Base-by-base conservation (phyloP, 1,140 invertebrate genomes). In the Lerema accius region DNA sequence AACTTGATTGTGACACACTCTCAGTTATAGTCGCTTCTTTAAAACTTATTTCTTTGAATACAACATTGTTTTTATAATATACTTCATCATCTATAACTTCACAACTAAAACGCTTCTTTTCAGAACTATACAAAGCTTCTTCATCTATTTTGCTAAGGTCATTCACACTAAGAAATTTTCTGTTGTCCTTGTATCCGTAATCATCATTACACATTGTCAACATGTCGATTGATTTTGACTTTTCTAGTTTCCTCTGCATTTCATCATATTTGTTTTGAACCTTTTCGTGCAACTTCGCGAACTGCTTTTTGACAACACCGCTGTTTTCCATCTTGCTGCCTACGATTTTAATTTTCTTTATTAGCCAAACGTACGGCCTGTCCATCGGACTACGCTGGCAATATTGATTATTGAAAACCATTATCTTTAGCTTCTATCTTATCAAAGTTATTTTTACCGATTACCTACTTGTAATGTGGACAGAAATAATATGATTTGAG, bases 231-330 rank as follows among this genome's bases (percentile, higher is more conserved):
- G 85, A 86, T 73, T 77, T 84, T 0, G 85, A 87, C 59, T 86
- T 89, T 50, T 86, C 82, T 14, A 90, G 43, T 69, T 73, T 86
- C 39, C 56, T 80, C 64, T 86, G 82, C 81, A 90, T 87, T 73
- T 87, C 76, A 50, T 75, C 71, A 63, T 86, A 89, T 71, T 89
- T 90, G 17, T 67, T 78, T 71, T 84, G 82, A 43, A 90, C 81
- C 65, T 63, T 79, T 59, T 84, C 77, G 53, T 90, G 80, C 13
- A 90, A 50, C 49, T 74, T 87, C 0, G 77, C 61, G 37, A 90
- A 84, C 45, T 84, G 83, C 61, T 55, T 78, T 48, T 71, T 73
- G 17, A 62, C 56, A 10, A 71, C 39, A 15, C 51, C 49, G 40
- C 68, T 63, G 17, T 45, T 17, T 42, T 67, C 46, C 17, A 37